Evolutionary conservation across 2,113 vertebrate species (phyloP).

Genomic region (Mesembrinibis cayennensis): DNA sequence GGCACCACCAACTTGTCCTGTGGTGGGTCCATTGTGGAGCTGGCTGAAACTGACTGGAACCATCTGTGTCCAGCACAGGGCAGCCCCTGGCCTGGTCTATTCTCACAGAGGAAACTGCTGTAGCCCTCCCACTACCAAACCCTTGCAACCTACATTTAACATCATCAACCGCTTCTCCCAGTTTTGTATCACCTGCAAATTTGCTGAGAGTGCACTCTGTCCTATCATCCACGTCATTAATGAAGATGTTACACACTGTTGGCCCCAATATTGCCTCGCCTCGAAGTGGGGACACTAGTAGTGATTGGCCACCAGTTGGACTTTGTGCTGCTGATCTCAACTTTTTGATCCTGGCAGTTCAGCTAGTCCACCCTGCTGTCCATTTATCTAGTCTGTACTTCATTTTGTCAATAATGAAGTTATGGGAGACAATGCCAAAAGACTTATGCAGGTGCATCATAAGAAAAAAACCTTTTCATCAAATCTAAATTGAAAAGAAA

Average conservation of each 20-base stretch:
- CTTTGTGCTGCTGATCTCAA: neutral
- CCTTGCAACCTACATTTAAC: neutral
- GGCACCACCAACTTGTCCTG: neutral
- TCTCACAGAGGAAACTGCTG: neutral
- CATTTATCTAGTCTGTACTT: neutral
- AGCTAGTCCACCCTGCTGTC: neutral
- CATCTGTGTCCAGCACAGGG: neutral
- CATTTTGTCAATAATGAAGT: neutral
- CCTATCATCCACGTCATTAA: neutral
- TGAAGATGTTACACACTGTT: neutral
- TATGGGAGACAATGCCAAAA: neutral
- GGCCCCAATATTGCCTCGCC: neutral
- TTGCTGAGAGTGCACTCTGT: neutral
- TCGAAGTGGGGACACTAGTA: neutral
- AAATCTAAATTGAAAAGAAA: neutral
- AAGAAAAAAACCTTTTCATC: neutral
- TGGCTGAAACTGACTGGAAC: neutral
- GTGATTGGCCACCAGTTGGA: neutral
- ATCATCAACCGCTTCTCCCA: neutral
- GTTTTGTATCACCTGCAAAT: neutral
- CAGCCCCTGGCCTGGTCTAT: accelerated
- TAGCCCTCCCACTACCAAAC: neutral
- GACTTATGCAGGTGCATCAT: neutral
- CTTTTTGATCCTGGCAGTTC: neutral
- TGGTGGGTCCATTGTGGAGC: neutral